Conservation (phyloP, 2,797 vertebrate genomes). For the Rhincodon typus region DNA sequence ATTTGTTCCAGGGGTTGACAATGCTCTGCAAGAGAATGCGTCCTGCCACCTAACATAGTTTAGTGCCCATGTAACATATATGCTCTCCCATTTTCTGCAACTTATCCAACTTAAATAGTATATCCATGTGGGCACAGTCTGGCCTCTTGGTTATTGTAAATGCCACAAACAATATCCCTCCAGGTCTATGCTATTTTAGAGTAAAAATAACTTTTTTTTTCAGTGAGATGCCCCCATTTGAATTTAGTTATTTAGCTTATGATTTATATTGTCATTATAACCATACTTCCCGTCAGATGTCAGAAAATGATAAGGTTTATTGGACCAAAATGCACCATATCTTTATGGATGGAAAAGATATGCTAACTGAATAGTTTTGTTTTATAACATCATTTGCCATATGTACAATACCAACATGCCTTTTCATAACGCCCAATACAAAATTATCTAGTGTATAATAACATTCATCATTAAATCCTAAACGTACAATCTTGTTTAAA, state of each 20-base stretch:
- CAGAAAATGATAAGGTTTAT: neutral
- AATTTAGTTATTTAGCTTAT: neutral
- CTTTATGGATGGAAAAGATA: neutral
- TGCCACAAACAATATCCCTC: neutral
- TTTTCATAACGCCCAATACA: neutral
- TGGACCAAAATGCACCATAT: neutral
- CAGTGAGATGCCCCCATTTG: neutral
- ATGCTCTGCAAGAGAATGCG: neutral
- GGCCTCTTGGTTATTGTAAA: neutral
- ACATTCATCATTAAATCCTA: neutral
- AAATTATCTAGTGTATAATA: neutral
- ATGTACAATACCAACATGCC: neutral
- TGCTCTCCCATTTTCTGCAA: neutral
- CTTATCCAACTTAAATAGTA: neutral
- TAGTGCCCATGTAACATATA: neutral
- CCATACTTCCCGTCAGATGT: constrained; percentile 6
- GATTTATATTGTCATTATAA: neutral
- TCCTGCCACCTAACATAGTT: neutral
- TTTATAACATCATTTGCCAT: neutral
- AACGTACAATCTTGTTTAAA: neutral
- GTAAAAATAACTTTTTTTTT: neutral
- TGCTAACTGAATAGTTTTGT: neutral
- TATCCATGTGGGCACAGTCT: neutral
- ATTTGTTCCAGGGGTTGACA: neutral
- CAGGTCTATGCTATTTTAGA: neutral